A percentile compares a stretch with the other conserved stretches of the same genome.
phyloP scores from a whole-genome alignment of 2,888 invertebrate species.

The Eristalinus aeneus region DNA sequence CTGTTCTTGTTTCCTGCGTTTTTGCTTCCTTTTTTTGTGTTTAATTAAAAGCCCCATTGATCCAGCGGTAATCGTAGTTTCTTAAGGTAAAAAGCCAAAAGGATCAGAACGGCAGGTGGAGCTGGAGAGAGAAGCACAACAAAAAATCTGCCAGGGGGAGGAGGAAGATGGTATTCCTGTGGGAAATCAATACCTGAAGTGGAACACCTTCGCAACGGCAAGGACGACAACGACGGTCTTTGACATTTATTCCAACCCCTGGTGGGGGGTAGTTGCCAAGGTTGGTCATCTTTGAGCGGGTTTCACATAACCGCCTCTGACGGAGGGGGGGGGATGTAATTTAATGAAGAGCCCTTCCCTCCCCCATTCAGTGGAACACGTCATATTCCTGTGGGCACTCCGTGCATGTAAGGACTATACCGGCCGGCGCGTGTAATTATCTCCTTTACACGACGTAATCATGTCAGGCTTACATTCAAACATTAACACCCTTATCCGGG shows the following conservation, averaged over 20 bases:
- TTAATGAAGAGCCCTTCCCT: background rate
- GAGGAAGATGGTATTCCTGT: slow-evolving; percentile 29
- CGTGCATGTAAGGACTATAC: slow-evolving; percentile 23
- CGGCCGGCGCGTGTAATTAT: slow-evolving; percentile 45
- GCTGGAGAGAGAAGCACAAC: too few relatives aligned
- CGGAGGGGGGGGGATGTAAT: background rate
- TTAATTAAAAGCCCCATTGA: slow-evolving; percentile 41
- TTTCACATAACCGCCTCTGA: background rate
- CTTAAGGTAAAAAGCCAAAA: slow-evolving; percentile 41
- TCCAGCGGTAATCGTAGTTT: slow-evolving; percentile 55
- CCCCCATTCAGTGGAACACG: background rate
- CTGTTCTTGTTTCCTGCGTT: background rate
- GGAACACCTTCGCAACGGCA: background rate
- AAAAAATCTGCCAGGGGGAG: background rate
- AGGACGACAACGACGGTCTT: background rate
- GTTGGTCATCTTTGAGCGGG: background rate
- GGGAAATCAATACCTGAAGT: slow-evolving; percentile 51
- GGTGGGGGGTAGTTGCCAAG: background rate
- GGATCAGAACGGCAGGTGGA: background rate
- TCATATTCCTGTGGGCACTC: background rate
- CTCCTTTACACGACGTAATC: slow-evolving; percentile 63
- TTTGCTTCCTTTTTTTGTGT: slow-evolving; percentile 8
- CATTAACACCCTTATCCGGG: slow-evolving; percentile 64
- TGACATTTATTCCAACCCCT: slow-evolving; percentile 7
- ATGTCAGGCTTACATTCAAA: slow-evolving; percentile 63